phyloP scores from a whole-genome alignment of 2,113 vertebrate species.

The Gymnogyps californianus region DNA sequence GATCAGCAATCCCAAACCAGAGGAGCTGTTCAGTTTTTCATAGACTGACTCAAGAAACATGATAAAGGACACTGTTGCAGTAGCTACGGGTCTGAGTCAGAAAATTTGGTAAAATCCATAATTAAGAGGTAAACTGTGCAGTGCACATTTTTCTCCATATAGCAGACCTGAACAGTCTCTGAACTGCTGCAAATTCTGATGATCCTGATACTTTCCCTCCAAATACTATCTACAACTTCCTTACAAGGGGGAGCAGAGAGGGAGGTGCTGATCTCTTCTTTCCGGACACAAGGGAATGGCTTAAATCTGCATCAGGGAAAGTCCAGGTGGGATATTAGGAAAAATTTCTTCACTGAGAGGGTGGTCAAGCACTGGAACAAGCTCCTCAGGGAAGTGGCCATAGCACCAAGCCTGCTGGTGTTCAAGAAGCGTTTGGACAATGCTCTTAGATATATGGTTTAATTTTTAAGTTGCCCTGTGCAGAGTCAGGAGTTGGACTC shows the following conservation, averaged over 20 bases:
- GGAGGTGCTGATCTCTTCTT: not conserved
- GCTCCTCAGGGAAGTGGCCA: not conserved
- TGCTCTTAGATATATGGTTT: not conserved
- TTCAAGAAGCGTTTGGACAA: not conserved
- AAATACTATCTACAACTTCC: not conserved
- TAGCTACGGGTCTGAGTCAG: not conserved
- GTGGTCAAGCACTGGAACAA: not conserved
- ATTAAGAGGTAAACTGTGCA: not conserved
- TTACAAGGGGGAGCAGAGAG: fast-evolving
- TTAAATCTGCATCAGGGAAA: not conserved
- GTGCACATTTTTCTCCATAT: not conserved
- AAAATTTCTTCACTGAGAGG: not conserved
- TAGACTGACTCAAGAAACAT: not conserved
- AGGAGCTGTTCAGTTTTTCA: not conserved
- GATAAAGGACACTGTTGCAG: not conserved
- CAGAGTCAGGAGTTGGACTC: not conserved
- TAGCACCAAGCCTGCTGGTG: not conserved
- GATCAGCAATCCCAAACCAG: not conserved
- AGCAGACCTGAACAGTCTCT: not conserved
- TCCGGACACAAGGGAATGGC: not conserved
- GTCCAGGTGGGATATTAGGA: not conserved
- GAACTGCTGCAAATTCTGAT: not conserved
- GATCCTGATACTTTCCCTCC: not conserved
- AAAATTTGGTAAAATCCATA: not conserved
- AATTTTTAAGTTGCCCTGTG: not conserved